Percentiles rank a stretch among this genome's conserved stretches.
These are phyloP conservation scores for Pangasianodon hypophthalmus DNA, from an alignment of 2,113 vertebrate species.

Conservation along the genomic window DNA sequence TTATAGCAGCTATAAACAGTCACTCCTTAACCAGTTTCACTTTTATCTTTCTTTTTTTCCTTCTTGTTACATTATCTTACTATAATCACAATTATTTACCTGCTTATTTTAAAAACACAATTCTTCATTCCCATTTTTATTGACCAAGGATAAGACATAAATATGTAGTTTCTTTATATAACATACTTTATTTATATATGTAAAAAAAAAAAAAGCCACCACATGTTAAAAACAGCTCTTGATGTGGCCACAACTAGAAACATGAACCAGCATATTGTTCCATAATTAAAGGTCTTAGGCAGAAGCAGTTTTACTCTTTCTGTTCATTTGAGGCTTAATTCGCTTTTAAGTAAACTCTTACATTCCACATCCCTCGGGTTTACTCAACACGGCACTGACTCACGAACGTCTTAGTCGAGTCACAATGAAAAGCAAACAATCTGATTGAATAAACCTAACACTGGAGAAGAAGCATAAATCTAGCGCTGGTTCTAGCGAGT, in stretches of 20 bases:
- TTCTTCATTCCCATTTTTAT: neutral
- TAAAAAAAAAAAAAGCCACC: neutral
- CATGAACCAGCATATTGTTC: neutral
- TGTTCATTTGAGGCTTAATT: neutral
- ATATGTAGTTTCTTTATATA: neutral
- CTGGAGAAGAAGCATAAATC: neutral
- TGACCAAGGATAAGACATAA: neutral
- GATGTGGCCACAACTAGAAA: neutral
- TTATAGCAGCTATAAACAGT: neutral
- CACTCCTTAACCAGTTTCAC: too few species aligned
- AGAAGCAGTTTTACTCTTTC: neutral
- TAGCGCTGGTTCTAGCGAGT: neutral
- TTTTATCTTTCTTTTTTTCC: too few species aligned
- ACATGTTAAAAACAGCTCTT: neutral
- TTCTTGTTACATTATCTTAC: neutral
- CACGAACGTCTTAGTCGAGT: neutral
- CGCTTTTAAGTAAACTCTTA: neutral
- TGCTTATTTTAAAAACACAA: neutral
- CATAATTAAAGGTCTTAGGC: neutral
- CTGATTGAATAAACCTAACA: neutral
- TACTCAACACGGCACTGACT: conserved; percentile 10
- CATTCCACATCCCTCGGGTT: neutral
- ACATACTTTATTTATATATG: neutral
- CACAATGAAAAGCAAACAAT: neutral
- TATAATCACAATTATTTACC: neutral